phyloP scores from a whole-genome alignment of 53 echinoderm and acorn worm species.

The Crossaster papposus region DNA sequence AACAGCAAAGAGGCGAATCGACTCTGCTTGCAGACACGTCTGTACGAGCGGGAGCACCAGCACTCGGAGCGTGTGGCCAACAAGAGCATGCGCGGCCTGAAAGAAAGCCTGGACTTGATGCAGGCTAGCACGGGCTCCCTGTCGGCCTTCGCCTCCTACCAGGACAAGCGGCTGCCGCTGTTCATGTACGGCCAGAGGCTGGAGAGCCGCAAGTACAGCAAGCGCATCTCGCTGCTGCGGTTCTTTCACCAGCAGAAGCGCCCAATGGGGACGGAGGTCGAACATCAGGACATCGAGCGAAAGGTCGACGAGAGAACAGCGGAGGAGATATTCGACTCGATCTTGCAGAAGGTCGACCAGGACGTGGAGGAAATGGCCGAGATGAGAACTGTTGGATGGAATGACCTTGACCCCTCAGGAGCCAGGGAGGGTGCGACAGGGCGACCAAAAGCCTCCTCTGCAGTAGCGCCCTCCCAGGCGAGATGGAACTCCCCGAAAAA shows the following conservation, averaged over 20 bases:
- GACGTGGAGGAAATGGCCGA: constrained; percentile 34
- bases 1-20: constrained; percentile 83
- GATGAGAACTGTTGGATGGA: constrained; percentile 15
- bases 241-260: constrained; percentile 76
- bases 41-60: constrained; percentile 72
- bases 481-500: neutral
- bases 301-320: constrained; percentile 58
- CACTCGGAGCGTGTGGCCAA: constrained; percentile 73
- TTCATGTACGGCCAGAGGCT: constrained; percentile 94
- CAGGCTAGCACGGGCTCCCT: constrained; percentile 73
- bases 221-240: constrained; percentile 81
- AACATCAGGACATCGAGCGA: neutral
- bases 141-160: constrained; percentile 40
- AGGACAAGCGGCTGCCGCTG: constrained; percentile 65
- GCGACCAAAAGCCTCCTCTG: constrained; percentile 39
- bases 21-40: constrained; percentile 51
- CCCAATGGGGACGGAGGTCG: constrained; percentile 19
- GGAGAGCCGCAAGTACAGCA: constrained; percentile 82
- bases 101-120: constrained; percentile 68
- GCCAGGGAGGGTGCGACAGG: neutral
- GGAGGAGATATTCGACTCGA: constrained; percentile 76
- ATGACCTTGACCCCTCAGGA: constrained; percentile 38
- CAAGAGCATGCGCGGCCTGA: constrained; percentile 67
- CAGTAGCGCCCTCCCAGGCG: neutral
- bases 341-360: constrained; percentile 60